phyloP scores from a whole-genome alignment of 2,797 vertebrate genomes.

The Craterocephalus amniculus region DNA sequence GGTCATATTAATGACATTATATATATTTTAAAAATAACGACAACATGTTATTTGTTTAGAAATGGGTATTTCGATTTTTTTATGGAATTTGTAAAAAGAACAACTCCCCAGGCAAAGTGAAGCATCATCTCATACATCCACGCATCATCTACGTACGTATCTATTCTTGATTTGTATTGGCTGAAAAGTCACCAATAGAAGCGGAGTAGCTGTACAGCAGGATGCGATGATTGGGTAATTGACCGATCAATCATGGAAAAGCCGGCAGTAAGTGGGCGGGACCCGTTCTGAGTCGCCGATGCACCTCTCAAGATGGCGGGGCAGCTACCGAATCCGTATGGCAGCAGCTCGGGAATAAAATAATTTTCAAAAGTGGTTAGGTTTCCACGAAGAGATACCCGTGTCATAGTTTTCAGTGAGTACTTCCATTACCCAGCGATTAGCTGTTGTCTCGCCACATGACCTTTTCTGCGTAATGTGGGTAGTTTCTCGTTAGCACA shows the following conservation, averaged over 20 bases:
- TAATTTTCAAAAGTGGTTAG: conserved; percentile 42
- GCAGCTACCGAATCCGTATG: conserved; percentile 36
- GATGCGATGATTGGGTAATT: conserved; percentile 42
- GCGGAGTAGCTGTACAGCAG: background rate
- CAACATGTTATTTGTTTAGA: no score
- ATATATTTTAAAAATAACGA: no score
- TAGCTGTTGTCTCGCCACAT: background rate
- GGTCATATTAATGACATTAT: background rate
- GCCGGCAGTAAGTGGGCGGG: conserved; percentile 62
- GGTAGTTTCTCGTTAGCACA: conserved; percentile 22
- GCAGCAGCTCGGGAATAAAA: conserved; percentile 49
- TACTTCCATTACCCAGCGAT: background rate
- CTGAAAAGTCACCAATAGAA: background rate
- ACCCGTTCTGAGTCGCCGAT: conserved; percentile 17
- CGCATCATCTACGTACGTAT: background rate
- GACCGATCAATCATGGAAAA: conserved; percentile 48
- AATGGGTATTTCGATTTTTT: no score
- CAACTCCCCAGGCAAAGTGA: background rate
- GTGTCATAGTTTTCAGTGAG: conserved; percentile 65
- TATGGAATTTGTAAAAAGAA: no score
- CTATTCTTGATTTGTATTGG: conserved; percentile 25
- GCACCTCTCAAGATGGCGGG: conserved; percentile 79
- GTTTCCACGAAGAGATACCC: conserved; percentile 7
- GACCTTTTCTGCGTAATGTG: background rate
- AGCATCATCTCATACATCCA: no score